phyloP scores from a whole-genome alignment of 2,797 vertebrate species.

The Triplophysa yarkandensis region DNA sequence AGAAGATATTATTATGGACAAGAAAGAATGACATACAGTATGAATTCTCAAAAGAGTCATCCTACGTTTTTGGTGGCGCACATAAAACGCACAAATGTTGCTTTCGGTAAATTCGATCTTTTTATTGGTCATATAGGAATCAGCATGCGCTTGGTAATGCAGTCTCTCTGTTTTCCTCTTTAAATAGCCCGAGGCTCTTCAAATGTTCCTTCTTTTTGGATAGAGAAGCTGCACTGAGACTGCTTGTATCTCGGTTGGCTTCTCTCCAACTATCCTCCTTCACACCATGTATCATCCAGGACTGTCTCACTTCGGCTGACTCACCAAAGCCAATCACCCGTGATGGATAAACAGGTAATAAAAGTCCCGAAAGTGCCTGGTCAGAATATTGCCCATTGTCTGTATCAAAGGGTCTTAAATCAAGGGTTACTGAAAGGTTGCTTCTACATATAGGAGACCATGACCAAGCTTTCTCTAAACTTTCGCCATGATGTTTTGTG shows the following conservation, averaged over 20 bases:
- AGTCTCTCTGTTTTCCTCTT: conserved; percentile 3
- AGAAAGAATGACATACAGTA: neutral
- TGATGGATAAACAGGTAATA: conserved; percentile 30
- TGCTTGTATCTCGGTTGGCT: conserved; percentile 26
- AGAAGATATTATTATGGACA: neutral
- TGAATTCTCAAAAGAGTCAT: neutral
- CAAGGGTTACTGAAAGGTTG: neutral
- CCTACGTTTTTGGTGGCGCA: neutral
- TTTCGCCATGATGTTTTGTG: too few relatives aligned
- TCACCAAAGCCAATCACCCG: conserved; percentile 34
- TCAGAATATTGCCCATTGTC: neutral
- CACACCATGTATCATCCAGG: conserved; percentile 19
- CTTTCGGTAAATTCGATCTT: neutral
- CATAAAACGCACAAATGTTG: neutral
- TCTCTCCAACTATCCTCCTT: conserved; percentile 1
- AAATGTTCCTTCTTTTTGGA: conserved; percentile 15
- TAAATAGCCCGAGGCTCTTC: conserved; percentile 33
- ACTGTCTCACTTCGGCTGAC: conserved; percentile 3
- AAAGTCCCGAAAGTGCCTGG: neutral
- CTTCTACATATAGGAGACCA: neutral
- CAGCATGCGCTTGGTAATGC: conserved; percentile 5
- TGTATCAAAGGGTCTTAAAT: neutral
- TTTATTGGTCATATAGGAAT: neutral
- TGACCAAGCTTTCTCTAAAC: too few relatives aligned
- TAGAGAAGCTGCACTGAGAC: conserved; percentile 4